phyloP scores from a whole-genome alignment of 2,888 invertebrate genomes.

The Sarcophaga rosellei region DNA sequence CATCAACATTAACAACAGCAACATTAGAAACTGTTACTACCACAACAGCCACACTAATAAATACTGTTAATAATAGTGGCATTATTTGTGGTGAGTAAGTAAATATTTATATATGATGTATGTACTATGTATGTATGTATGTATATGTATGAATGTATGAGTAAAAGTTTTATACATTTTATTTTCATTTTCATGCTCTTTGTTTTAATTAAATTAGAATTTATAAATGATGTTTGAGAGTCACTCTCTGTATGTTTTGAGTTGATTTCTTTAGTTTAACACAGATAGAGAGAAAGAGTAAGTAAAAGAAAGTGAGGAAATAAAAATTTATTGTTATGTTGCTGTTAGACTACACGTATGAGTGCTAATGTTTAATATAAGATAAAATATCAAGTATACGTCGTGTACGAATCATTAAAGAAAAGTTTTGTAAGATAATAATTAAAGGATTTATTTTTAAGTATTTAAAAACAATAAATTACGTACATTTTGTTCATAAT shows the following conservation, averaged over 20 bases:
- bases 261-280: not conserved
- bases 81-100: slow-evolving; percentile 71
- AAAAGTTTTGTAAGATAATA: too few relatives aligned
- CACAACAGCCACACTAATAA: slow-evolving; percentile 24
- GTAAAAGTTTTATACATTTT: slow-evolving; percentile 44
- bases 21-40: not conserved
- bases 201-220: slow-evolving; percentile 57
- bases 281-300: too few relatives aligned
- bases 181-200: not conserved
- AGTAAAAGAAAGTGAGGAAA: too few relatives aligned
- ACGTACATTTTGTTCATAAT: too few relatives aligned
- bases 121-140: slow-evolving; percentile 1
- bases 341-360: not conserved
- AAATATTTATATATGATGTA: slow-evolving; percentile 10
- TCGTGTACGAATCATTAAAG: too few relatives aligned
- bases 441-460: too few relatives aligned
- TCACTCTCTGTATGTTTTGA: not conserved
- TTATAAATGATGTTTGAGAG: slow-evolving; percentile 35
- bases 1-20: not conserved
- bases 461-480: too few relatives aligned
- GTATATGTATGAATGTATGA: too few relatives aligned
- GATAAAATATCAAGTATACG: too few relatives aligned
- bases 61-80: slow-evolving; percentile 37
- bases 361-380: not conserved
- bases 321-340: too few relatives aligned